Conservation (phyloP, 2,888 invertebrate genomes). For the Eupithecia centaureata region DNA sequence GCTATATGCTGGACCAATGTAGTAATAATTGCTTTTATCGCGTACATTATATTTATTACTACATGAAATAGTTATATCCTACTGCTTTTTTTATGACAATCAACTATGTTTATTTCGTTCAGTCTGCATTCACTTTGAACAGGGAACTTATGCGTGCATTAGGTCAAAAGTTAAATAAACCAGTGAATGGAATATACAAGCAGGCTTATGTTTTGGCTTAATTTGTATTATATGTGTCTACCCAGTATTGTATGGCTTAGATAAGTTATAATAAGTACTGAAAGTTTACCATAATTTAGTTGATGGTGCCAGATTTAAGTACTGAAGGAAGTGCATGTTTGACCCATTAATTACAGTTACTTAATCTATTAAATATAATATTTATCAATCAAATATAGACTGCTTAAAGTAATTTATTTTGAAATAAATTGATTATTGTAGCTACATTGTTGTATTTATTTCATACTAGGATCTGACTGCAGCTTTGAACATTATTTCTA, state of each 20-base stretch:
- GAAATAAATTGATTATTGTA: constrained; percentile 61
- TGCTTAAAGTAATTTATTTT: constrained; percentile 70
- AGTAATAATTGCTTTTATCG: too few relatives aligned
- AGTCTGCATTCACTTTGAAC: background rate
- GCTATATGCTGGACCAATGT: too few relatives aligned
- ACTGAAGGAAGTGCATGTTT: constrained; percentile 15
- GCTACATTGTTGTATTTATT: constrained; percentile 43
- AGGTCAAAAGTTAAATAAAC: background rate
- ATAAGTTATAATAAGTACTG: background rate
- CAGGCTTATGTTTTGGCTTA: background rate
- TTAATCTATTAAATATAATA: constrained; percentile 34
- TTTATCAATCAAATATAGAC: constrained; percentile 57
- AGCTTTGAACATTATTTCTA: too few relatives aligned
- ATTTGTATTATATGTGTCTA: background rate
- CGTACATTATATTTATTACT: too few relatives aligned
- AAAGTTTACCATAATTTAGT: background rate
- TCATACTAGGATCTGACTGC: too few relatives aligned
- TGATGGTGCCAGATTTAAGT: constrained; percentile 21
- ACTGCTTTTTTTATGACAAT: background rate
- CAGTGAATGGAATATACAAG: background rate
- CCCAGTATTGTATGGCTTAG: background rate
- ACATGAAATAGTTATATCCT: too few relatives aligned
- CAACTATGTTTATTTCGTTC: background rate
- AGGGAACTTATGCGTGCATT: background rate
- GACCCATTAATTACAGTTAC: constrained; percentile 24